Percentiles rank a stretch among this genome's conserved stretches.
Evolutionary conservation across 2,797 vertebrate species (phyloP).

Genomic region (Cyclopterus lumpus): DNA sequence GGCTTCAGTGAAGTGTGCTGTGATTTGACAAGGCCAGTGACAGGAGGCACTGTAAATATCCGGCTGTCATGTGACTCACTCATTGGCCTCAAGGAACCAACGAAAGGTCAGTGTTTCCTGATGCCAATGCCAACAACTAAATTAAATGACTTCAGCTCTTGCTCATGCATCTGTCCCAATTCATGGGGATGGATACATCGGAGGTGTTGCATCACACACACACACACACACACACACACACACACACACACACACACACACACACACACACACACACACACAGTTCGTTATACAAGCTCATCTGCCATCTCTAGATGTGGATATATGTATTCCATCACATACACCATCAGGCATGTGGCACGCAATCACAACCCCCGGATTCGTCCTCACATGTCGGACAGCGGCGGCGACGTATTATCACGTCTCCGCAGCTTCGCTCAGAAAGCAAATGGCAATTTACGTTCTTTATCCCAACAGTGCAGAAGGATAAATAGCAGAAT

Average conservation of each 20-base stretch:
- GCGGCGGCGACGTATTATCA: slow-evolving; percentile 59
- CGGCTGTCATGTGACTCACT: slow-evolving; percentile 81
- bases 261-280: not conserved
- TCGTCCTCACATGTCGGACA: slow-evolving; percentile 58
- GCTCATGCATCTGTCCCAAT: slow-evolving; percentile 66
- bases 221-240: not conserved
- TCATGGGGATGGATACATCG: slow-evolving; percentile 63
- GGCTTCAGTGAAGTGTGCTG: slow-evolving; percentile 78
- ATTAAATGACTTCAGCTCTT: slow-evolving; percentile 78
- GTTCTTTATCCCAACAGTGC: slow-evolving; percentile 33
- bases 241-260: slow-evolving; percentile 7
- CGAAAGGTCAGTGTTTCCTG: slow-evolving; percentile 82
- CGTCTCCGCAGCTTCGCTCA: slow-evolving; percentile 35
- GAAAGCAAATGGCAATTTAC: slow-evolving; percentile 43
- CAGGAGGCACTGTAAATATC: slow-evolving; percentile 82
- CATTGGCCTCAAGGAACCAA: slow-evolving; percentile 74
- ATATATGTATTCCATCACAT: slow-evolving; percentile 1
- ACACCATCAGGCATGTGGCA: slow-evolving; percentile 23
- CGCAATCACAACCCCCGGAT: slow-evolving; percentile 60
- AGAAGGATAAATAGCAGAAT: slow-evolving; percentile 62
- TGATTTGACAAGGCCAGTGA: slow-evolving; percentile 84
- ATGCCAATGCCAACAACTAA: slow-evolving; percentile 81
- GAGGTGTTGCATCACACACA: slow-evolving; percentile 64
- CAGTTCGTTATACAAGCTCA: slow-evolving; percentile 28
- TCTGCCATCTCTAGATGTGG: slow-evolving; percentile 10